phyloP scores from a whole-genome alignment of 1,140 invertebrate genomes.

The Leptestheria dahalacensis region DNA sequence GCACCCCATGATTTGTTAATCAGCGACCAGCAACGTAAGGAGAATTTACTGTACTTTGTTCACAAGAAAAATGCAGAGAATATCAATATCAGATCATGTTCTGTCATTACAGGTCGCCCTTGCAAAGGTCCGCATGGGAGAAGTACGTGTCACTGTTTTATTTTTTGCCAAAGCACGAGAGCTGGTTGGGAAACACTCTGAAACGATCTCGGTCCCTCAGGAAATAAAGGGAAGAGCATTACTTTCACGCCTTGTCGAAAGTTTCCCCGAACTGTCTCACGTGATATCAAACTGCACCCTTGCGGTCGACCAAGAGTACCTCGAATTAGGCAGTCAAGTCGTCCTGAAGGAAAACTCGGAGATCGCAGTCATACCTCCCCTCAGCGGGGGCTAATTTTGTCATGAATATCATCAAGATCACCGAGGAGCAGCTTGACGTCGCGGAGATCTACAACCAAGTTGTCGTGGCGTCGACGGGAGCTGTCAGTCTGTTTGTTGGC shows the following conservation, averaged over 20 bases:
- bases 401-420: constrained; percentile 45
- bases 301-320: constrained; percentile 64
- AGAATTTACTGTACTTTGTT: no score
- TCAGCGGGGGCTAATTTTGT: constrained; percentile 53
- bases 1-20: no score
- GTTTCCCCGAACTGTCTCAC: constrained; percentile 43
- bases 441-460: constrained; percentile 48
- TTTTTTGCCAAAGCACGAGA: constrained; percentile 81
- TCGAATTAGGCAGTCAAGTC: constrained; percentile 36
- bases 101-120: neutral
- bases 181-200: constrained; percentile 43
- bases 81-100: no score
- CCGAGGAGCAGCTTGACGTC: constrained; percentile 47
- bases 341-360: constrained; percentile 47
- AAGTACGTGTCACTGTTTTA: constrained; percentile 42
- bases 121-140: neutral
- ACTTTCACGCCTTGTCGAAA: constrained; percentile 36
- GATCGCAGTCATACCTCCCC: constrained; percentile 69
- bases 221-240: constrained; percentile 33
- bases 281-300: constrained; percentile 55
- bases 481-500: constrained; percentile 75
- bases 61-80: no score
- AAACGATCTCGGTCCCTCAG: constrained; percentile 32
- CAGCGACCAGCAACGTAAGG: no score
- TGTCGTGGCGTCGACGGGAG: constrained; percentile 59